These are phyloP conservation scores for Archilochus colubris DNA, from an alignment of 2,113 vertebrate genomes.

Conservation along the genomic window DNA sequence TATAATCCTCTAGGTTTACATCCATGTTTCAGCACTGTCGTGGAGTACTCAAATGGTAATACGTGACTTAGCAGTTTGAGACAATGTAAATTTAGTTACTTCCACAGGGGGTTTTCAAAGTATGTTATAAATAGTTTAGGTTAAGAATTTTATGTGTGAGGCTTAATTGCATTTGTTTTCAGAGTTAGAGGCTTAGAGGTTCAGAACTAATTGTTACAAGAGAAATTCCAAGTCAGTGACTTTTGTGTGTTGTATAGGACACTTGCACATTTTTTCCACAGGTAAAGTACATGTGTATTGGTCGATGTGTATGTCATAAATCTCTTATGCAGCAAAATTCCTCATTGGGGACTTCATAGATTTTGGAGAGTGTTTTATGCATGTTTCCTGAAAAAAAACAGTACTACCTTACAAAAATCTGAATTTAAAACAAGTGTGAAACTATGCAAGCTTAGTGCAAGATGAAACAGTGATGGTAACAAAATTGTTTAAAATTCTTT, in stretches of 20 bases:
- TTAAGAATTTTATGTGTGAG: neutral
- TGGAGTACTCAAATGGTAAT: neutral
- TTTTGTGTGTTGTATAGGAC: neutral
- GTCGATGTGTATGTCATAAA: neutral
- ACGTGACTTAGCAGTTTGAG: neutral
- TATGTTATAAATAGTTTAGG: neutral
- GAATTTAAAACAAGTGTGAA: neutral
- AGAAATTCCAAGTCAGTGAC: neutral
- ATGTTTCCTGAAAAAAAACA: neutral
- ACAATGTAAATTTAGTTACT: neutral
- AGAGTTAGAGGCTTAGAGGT: neutral
- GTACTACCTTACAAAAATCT: neutral
- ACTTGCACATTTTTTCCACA: neutral
- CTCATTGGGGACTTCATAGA: neutral
- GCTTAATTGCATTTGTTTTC: neutral
- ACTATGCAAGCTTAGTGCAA: neutral
- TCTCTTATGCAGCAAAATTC: neutral
- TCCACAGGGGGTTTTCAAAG: neutral
- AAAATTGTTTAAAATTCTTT: neutral
- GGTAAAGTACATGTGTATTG: neutral
- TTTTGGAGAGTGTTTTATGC: neutral
- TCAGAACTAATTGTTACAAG: neutral
- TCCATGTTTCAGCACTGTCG: neutral
- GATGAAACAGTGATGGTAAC: neutral
- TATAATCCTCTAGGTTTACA: neutral